Evolutionary conservation across 2,888 invertebrate genomes (phyloP).

Genomic region (Andrena praecox): DNA sequence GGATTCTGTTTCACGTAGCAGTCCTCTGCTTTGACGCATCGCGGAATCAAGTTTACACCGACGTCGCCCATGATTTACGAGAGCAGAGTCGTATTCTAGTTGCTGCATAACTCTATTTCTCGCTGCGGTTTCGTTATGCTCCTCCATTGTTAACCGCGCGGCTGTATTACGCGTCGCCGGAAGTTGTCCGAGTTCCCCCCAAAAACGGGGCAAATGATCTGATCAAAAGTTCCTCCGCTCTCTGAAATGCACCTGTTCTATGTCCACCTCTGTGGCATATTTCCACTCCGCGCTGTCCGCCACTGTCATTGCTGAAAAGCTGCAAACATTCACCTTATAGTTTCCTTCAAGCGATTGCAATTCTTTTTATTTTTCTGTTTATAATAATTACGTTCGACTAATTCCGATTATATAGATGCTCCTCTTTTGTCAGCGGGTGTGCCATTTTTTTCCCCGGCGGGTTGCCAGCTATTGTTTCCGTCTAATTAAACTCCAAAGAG

Average conservation of each 20-base stretch:
- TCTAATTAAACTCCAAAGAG: background rate
- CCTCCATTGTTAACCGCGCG: background rate
- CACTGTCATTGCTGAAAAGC: background rate
- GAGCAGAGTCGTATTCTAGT: background rate
- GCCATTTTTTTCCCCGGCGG: background rate
- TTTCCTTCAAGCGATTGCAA: background rate
- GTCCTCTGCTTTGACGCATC: constrained; percentile 18
- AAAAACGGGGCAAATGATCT: background rate
- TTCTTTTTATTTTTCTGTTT: background rate
- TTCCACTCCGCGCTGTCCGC: background rate
- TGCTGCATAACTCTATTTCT: constrained; percentile 11
- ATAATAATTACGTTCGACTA: background rate
- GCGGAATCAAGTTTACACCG: background rate
- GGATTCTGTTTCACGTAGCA: background rate
- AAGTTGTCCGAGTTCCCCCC: background rate
- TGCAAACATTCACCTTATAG: background rate
- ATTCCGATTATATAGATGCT: background rate
- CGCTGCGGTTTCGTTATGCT: constrained; percentile 10
- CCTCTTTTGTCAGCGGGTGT: background rate
- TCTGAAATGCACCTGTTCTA: background rate
- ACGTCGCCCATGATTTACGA: constrained; percentile 4
- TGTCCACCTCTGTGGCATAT: background rate
- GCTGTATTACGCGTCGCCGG: background rate
- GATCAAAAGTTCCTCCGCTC: background rate
- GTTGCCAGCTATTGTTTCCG: background rate